Evolutionary conservation across 1,140 invertebrate genomes (phyloP).

Genomic region (Portunus trituberculatus): DNA sequence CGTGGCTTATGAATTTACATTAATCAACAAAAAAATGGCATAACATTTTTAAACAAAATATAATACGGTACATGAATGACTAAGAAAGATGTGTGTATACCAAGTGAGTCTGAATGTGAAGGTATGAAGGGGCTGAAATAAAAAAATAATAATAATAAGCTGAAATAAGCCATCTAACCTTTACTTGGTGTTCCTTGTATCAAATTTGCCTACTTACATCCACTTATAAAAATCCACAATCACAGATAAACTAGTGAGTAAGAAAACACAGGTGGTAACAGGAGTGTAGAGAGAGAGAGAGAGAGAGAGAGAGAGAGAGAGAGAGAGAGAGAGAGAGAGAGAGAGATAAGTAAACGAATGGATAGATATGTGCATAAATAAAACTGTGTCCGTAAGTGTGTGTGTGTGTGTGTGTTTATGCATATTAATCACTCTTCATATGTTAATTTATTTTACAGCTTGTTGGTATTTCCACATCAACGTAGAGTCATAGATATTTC

Average conservation of each 20-base stretch:
- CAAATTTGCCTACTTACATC: too few relatives aligned
- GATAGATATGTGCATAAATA: background rate
- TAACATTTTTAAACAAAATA: too few relatives aligned
- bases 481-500: too few relatives aligned
- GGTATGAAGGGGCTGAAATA: background rate
- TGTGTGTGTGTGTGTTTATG: too few relatives aligned
- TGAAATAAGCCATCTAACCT: too few relatives aligned
- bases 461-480: too few relatives aligned
- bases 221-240: background rate
- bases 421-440: background rate
- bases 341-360: background rate
- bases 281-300: background rate
- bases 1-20: too few relatives aligned
- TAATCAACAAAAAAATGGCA: too few relatives aligned
- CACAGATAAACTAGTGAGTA: background rate
- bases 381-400: too few relatives aligned
- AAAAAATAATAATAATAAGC: background rate
- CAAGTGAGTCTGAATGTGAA: background rate
- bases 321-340: background rate
- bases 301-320: background rate
- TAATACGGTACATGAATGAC: too few relatives aligned
- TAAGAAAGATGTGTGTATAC: too few relatives aligned
- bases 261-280: background rate
- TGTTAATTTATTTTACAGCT: background rate
- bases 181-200: too few relatives aligned